phyloP scores from a whole-genome alignment of 1,140 invertebrate genomes.

The Lepidurus packardi region DNA sequence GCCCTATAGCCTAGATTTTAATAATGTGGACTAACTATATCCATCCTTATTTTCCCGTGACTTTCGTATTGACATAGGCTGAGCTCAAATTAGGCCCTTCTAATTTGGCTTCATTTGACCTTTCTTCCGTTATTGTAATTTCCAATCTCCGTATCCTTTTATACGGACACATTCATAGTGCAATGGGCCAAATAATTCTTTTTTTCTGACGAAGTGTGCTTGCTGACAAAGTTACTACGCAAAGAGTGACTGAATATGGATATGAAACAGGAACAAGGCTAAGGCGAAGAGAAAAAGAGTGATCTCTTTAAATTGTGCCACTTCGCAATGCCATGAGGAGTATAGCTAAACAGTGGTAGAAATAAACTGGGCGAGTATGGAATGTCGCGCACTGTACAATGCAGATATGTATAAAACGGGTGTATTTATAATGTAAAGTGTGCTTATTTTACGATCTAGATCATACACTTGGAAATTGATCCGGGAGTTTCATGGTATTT shows the following conservation, averaged over 20 bases:
- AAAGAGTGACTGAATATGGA: not conserved
- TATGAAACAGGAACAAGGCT: not conserved
- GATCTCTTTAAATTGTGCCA: slow-evolving; percentile 13
- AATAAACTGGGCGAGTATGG: not conserved
- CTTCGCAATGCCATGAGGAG: not conserved
- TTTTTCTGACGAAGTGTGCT: not conserved
- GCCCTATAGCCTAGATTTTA: not conserved
- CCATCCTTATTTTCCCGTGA: not conserved
- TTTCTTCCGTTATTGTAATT: not conserved
- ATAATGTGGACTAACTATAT: not conserved
- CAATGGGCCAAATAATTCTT: slow-evolving; percentile 5
- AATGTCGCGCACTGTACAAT: not conserved
- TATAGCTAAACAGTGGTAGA: not conserved
- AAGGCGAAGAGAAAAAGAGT: not conserved
- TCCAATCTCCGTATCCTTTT: not conserved
- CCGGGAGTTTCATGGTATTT: not conserved
- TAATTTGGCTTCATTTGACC: not conserved
- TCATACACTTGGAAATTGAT: slow-evolving; percentile 11
- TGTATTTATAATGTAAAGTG: slow-evolving; percentile 19
- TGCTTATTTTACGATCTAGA: slow-evolving; percentile 19
- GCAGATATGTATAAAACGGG: slow-evolving; percentile 21
- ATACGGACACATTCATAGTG: slow-evolving; percentile 18
- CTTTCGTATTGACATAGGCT: not conserved
- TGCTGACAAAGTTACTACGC: not conserved
- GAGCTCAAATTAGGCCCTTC: slow-evolving; percentile 3